Evolutionary conservation across 1,140 invertebrate genomes (phyloP), one percentile per base, ranked within the genome.

Genomic region (Apis laboriosa): DNA sequence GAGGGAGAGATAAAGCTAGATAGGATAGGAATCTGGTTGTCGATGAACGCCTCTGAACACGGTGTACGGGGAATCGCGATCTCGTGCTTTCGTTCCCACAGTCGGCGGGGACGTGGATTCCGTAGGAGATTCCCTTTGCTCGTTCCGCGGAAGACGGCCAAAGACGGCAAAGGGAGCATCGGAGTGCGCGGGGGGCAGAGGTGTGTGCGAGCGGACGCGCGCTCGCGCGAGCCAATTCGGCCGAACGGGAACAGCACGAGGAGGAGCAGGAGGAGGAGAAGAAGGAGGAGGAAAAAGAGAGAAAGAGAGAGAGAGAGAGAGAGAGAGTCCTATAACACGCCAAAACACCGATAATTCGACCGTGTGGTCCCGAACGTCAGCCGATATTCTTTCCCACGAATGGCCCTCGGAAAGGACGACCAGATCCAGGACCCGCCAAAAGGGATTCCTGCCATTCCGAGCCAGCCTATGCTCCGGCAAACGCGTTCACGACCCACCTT

Each of bases 321-420:
- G 71, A 81, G 84, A 68, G 87, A 68, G 88, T 90, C 90, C 91
- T 93, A 91, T 92, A 94, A 94, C 93, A 94, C 93, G 93, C 93
- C 92, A 94, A 94, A 94, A 94, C 92, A 92, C 88, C 93, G 93
- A 94, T 94, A 93, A 94, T 93, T 93, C 93, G 93, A 92, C 92
- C 88, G 93, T 94, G 93, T 94, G 93, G 93, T 92, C 93, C 81
- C 80, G 88, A 90, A 90, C 89, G 88, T 92, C 89, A 84, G 88
- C 87, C 87, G 86, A 92, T 91, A 92, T 92, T 89, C 92, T 90
- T 93, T 93, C 93, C 92, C 93, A 93, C 93, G 92, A 83, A 80
- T 79, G 83, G 87, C 86, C 80, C 63, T 71, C 71, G 84, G 66
- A 56, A 67, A 88, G 85, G 88, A 88, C 86, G 86, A 86, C 88